phyloP scores from a whole-genome alignment of 2,888 invertebrate genomes.

The Agrotis ipsilon region DNA sequence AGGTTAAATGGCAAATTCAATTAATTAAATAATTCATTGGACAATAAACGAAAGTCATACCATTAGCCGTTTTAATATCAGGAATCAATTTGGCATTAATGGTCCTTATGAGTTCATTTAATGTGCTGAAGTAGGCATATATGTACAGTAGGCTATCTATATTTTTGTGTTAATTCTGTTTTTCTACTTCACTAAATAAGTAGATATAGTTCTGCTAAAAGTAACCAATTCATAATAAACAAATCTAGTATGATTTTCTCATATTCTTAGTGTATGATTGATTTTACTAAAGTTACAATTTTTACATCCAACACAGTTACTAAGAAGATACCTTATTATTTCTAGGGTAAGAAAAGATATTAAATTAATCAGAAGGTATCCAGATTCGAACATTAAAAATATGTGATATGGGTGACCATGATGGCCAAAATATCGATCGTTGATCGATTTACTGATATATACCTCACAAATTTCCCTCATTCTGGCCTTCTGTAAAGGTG shows the following conservation, averaged over 20 bases:
- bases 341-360: no score
- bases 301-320: no score
- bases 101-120: background rate
- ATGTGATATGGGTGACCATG: no score
- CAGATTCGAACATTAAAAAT: no score
- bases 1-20: constrained; percentile 52
- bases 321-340: no score
- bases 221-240: no score
- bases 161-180: background rate
- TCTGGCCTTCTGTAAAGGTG: constrained; percentile 88
- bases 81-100: constrained; percentile 48
- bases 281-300: no score
- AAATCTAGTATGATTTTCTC: no score
- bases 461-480: constrained; percentile 89
- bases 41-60: constrained; percentile 53
- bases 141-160: background rate
- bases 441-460: background rate
- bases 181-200: background rate
- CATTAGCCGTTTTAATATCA: constrained; percentile 60
- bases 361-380: no score
- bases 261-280: no score
- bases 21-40: constrained; percentile 52
- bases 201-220: background rate
- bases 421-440: no score
- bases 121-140: background rate